Evolutionary conservation across 2,888 invertebrate species (phyloP), one percentile per base, ranked within the genome.

Genomic region (Phortica okadai): DNA sequence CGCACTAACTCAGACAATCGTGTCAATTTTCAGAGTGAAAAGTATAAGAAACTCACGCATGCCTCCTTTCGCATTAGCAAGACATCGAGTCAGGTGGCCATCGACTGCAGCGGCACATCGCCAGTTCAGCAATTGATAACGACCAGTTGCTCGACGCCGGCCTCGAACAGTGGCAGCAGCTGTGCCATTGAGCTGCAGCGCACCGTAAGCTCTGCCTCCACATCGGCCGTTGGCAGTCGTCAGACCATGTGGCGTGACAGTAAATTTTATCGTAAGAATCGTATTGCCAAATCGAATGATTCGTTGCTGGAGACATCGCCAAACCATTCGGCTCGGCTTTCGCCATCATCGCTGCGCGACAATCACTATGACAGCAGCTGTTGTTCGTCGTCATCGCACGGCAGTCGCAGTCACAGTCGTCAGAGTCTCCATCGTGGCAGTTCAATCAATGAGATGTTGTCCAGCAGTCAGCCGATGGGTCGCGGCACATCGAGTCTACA

Each of bases 231-330:
- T 5, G 83, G 85, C 66, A 87, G 88, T 70, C 88, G 91, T 0
- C 91, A 91, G 66, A 89, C 90, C 0, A 84, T 91, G 74, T 92
- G 92, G 92, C 89, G 91, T 5, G 91, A 91, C 74, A 92, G 91
- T 66, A 91, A 91, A 72, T 91, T 92, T 80, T 91, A 91, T 81
- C 88, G 91, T n/a, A 91, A 92, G 80, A 91, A 90, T 81, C 90
- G 91, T 74, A 90, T 92, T 50, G 91, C 91, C 76, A 91, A 92
- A 81, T 92, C 92, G 33, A 91, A 92, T 78, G 91, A 92, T 79
- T 91, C 92, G 0, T 82, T 92, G 73, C 81, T 91, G 77, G 91
- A 91, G 75, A 89, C 88, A n/a, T 89, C 90, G n/a, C 88, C 89
- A 1, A 87, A 87, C 77, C 87, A 89, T 66, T 87, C 89, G 77